Evolutionary conservation across 2,113 vertebrate genomes (phyloP), one percentile per base, ranked within the genome.

Genomic region (Pogonocichla stellata): DNA sequence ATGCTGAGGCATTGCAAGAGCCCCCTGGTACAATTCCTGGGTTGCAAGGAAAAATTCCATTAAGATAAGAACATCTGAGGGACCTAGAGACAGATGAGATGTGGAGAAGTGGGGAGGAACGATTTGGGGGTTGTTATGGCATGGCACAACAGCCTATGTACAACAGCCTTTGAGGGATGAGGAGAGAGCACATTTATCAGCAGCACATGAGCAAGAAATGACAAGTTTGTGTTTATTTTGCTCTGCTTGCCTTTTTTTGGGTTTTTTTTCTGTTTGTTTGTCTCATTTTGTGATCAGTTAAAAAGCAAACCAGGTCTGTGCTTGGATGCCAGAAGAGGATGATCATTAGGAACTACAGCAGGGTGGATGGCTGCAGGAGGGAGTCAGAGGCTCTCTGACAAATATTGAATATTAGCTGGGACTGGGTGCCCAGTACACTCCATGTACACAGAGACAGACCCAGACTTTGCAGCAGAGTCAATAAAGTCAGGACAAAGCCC

Each of bases 31-130:
- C 92, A 75, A 73, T 64, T 86, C 86, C 79, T 83, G 88, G 80
- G 61, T 57, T 93, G 56, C 64, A 80, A 85, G 45, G 90, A 40
- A 53, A 92, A 93, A 95, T 91, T 86, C 92, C 84, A 92, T 93
- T 90, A 92, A 89, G 96, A 95, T 73, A 95, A 93, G 94, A 88
- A 93, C 60, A 62, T 75, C 14, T 90, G 86, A 92, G 91, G 85
- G 47, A 83, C 45, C 80, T 69, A 78, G 88, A 77, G 92, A 64
- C 66, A 80, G 88, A 90, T 90, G 73, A 94, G 89, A 93, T 73
- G n/a, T 3, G 75, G 60, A 62, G 75, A 70, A 92, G 56, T 17
- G 42, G 18, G 56, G 25, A 89, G 61, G 89, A 89, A 45, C 31
- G 47, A 47, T 71, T 74, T 77, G 90, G 88, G 50, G 42, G 64